phyloP scores from a whole-genome alignment of 2,113 vertebrate species.

The Uropsilus gracilis region DNA sequence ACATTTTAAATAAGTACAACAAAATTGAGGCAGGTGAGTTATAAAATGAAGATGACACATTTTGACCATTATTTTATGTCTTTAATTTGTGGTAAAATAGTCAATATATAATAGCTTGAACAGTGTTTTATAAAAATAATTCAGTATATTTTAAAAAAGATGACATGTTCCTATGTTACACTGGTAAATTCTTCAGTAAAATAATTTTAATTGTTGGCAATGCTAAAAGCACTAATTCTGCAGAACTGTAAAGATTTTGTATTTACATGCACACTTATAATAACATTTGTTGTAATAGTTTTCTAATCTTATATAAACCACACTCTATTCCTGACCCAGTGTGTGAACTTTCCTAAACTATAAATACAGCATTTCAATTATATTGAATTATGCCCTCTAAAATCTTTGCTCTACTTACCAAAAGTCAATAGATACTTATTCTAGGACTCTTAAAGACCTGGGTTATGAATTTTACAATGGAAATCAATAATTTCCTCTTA shows the following conservation, averaged over 20 bases:
- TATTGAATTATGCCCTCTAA: conserved; percentile 49
- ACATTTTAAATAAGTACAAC: conserved; percentile 11
- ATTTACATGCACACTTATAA: background rate
- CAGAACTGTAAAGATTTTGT: background rate
- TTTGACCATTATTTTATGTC: conserved; percentile 19
- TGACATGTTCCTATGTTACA: background rate
- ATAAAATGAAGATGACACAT: conserved; percentile 32
- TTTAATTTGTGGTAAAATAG: conserved; percentile 38
- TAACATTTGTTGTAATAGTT: background rate
- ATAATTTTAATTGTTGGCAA: conserved; percentile 4
- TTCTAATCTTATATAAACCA: background rate
- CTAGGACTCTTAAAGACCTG: conserved; percentile 56
- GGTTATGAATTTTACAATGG: conserved; percentile 68
- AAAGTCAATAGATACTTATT: conserved; percentile 68
- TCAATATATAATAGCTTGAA: background rate
- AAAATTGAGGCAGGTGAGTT: conserved; percentile 35
- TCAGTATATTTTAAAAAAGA: background rate
- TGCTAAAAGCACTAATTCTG: background rate
- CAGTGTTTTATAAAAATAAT: background rate
- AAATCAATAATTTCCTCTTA: conserved; percentile 73
- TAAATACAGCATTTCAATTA: conserved; percentile 58
- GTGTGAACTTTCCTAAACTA: conserved; percentile 11
- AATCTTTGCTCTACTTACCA: conserved; percentile 56
- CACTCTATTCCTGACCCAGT: background rate
- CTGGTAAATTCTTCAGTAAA: background rate